Evolutionary conservation across 2,888 invertebrate species (phyloP).

Genomic region (Stratiomys singularior): DNA sequence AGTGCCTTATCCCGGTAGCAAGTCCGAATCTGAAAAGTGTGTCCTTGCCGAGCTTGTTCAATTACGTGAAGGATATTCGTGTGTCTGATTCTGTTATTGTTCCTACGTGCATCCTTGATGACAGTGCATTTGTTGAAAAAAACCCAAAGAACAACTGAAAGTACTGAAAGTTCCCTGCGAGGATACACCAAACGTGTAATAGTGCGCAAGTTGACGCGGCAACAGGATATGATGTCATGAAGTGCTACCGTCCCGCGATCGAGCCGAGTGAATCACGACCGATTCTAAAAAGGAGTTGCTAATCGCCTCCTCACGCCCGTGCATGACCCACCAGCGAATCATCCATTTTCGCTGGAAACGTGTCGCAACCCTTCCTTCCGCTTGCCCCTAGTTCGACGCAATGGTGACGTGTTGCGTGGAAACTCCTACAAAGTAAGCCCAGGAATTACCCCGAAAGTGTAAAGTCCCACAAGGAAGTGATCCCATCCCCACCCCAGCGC

Average conservation of each 20-base stretch:
- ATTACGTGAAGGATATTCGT: background rate
- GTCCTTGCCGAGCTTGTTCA: background rate
- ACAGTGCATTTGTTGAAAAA: no score
- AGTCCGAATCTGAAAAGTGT: background rate
- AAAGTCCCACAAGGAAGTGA: slow-evolving; percentile 9
- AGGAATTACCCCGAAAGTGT: background rate
- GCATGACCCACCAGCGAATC: background rate
- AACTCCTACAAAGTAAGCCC: slow-evolving; percentile 14
- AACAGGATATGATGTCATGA: slow-evolving; percentile 41
- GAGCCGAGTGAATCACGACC: slow-evolving; percentile 29
- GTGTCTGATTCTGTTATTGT: background rate
- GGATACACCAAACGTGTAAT: background rate
- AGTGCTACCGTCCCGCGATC: background rate
- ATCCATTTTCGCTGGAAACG: slow-evolving; percentile 11
- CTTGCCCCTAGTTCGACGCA: background rate
- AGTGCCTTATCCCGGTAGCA: no score
- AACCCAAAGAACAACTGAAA: no score
- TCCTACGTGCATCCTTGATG: no score
- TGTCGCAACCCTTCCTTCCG: slow-evolving; percentile 16
- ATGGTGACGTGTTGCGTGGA: slow-evolving; percentile 2
- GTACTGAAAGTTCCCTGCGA: background rate
- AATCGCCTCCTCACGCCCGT: slow-evolving; percentile 1
- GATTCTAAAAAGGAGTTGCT: background rate
- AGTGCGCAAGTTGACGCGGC: background rate
- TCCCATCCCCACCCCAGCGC: background rate